Evolutionary conservation across 2,113 vertebrate species (phyloP), one percentile per base, ranked within the genome.

Genomic region (Carassius auratus): DNA sequence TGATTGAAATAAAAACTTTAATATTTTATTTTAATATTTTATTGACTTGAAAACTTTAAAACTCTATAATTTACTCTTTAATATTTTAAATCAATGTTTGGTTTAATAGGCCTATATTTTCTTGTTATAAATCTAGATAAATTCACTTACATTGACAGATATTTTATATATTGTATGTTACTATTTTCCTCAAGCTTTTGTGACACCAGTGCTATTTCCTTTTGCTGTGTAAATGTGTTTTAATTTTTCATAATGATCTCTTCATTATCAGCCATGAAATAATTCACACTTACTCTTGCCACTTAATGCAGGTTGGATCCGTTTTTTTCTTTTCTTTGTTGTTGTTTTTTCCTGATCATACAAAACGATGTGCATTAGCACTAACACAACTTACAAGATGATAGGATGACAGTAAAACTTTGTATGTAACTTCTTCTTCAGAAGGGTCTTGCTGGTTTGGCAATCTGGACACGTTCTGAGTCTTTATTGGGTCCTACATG

Each of bases 401-500:
- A 33, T 33, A 69, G 23, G 62, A 66, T 30, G 12, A 30, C 62
- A 30, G 66, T 15, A 66, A 36, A 15, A 9, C 14, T 68, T 9
- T 21, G 36, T 45, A 45, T 9, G 8, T 45, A 2, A 45, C 42
- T 48, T 38, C 3, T 38, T 38, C 36, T 38, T 21, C 13, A 69
- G 50, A 76, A 52, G 45, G 26, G 45, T 48, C 23, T 30, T n/a
- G 3, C 48, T 83, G 66, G 26, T 26, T 83, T 83, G 50, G 48
- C 62, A 64, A 52, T 68, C 79, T 64, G 50, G 36, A 2, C 42
- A 45, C 8, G 42, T 45, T 45, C 42, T 45, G 42, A 9, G 26
- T 62, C 8, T 66, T 82, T 74, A 82, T 73, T 69, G 55, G 78
- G 79, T 30, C 23, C 74, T 17, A 50, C 38, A 52, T 77, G 71